These are phyloP conservation scores for Astatotilapia flaviijosephi DNA, from an alignment of 2,113 vertebrate species.

Conservation along the genomic window DNA sequence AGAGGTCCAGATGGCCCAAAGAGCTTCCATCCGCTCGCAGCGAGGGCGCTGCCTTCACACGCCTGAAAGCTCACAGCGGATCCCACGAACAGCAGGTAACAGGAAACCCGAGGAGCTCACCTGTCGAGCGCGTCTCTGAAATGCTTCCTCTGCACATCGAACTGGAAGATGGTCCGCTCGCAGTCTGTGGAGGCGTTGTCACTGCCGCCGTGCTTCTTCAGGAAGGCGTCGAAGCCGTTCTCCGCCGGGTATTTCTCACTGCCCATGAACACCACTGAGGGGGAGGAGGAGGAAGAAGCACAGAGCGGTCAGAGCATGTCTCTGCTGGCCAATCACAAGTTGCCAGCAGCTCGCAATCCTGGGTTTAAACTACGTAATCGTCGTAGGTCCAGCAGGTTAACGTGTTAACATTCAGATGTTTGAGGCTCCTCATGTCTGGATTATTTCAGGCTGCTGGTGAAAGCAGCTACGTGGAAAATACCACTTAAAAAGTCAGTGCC, in stretches of 20 bases:
- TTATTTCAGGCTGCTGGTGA: not conserved
- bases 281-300: not conserved
- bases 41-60: not conserved
- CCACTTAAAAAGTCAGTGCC: not conserved
- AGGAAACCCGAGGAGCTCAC: constrained; percentile 48
- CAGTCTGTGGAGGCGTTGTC: constrained; percentile 96
- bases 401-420: not conserved
- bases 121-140: constrained; percentile 92
- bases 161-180: constrained; percentile 93
- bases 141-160: constrained; percentile 90
- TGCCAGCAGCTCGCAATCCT: not conserved
- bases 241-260: constrained; percentile 94
- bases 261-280: constrained; percentile 96
- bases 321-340: not conserved
- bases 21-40: fast-evolving
- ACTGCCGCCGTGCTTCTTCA: constrained; percentile 93
- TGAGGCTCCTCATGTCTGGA: not conserved
- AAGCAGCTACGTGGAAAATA: not conserved
- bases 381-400: not conserved
- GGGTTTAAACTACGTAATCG: not conserved
- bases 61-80: not conserved
- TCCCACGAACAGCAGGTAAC: not conserved
- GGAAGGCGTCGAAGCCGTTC: constrained; percentile 92
- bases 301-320: not conserved
- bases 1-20: not conserved